Base-by-base conservation (phyloP, 2,888 invertebrate genomes). In the Elysia crispata region DNA sequence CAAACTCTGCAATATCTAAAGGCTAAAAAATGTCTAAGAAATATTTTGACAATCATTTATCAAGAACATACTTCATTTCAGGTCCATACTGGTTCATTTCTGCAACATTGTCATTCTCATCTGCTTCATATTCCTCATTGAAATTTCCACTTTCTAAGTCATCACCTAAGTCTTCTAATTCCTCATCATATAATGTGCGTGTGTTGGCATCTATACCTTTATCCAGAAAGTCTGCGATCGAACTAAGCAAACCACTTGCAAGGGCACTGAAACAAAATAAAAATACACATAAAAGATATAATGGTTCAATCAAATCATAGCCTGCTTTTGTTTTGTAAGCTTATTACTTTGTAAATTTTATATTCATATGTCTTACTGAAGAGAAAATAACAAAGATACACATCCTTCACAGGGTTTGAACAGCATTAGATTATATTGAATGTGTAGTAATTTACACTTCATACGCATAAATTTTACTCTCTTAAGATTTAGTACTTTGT, bases 201-300 rank as follows among this genome's bases (percentile, higher is more conserved):
- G 91, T 91, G 77, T 88, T 89, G 79, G 92, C 91, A 84, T 92
- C 92, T 87, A 91, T 93, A 85, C 89, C 93, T 86, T 85, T 90
- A 86, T 87, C 92, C 78, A 94, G 91, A 85, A 93, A 93, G 84
- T 93, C 93, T 23, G 93, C 92, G 20, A 94, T 93, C 78, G 94
- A 93, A 70, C 92, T 91, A 77, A 94, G 90, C 90, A 94, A 92
- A 69, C 93, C 93, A 83, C 92, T 92, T 1, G 93, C 94, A 85
- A 94, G 93, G 79, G 92, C 91, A 85, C 94, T 94, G 87, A 8
- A 90, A 89, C 85, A 67, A 50, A 31, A 49, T 20, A 78, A 83
- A 80, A 50, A 77, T 0, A 72, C 49, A 23, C 23, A 20, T 23
- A 67, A 54, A 18, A 60, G 30, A 72, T 49, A 15, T 41, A n/a